Conservation (phyloP, 2,888 invertebrate species). For the Clepsis dumicolana region DNA sequence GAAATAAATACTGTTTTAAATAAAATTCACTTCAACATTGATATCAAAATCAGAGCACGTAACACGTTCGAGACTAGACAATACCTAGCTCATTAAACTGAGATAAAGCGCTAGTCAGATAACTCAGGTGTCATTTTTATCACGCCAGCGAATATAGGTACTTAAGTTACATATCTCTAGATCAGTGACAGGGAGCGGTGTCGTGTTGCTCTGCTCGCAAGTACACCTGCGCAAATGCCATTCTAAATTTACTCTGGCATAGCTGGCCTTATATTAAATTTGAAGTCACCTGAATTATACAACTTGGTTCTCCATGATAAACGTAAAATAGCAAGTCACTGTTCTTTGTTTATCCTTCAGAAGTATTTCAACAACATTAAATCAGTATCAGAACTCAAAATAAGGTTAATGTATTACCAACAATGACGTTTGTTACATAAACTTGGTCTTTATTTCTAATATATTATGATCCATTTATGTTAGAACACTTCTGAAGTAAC, state of each 20-base stretch:
- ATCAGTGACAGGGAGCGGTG: conserved; percentile 35
- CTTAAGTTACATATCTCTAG: conserved; percentile 33
- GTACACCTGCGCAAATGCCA: conserved; percentile 22
- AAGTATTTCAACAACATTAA: background rate
- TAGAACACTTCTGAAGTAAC: background rate
- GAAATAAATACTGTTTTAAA: background rate
- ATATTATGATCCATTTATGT: background rate
- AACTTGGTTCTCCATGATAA: conserved; percentile 1
- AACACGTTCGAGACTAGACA: conserved; percentile 22
- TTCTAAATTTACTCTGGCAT: conserved; percentile 31
- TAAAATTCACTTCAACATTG: background rate
- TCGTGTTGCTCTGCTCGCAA: conserved; percentile 19
- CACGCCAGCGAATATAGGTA: conserved; percentile 30
- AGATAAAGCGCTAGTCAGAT: conserved; percentile 34
- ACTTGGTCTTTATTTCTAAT: background rate
- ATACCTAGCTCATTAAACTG: conserved; percentile 34
- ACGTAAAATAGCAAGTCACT: conserved; percentile 17
- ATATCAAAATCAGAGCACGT: conserved; percentile 9
- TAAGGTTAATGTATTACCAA: background rate
- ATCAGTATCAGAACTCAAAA: background rate
- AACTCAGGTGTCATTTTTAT: conserved; percentile 33
- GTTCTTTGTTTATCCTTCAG: background rate
- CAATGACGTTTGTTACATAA: background rate
- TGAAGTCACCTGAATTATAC: conserved; percentile 18
- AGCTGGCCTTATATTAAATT: conserved; percentile 9